Evolutionary conservation across 2,113 vertebrate species (phyloP).

Genomic region (Passerina amoena): DNA sequence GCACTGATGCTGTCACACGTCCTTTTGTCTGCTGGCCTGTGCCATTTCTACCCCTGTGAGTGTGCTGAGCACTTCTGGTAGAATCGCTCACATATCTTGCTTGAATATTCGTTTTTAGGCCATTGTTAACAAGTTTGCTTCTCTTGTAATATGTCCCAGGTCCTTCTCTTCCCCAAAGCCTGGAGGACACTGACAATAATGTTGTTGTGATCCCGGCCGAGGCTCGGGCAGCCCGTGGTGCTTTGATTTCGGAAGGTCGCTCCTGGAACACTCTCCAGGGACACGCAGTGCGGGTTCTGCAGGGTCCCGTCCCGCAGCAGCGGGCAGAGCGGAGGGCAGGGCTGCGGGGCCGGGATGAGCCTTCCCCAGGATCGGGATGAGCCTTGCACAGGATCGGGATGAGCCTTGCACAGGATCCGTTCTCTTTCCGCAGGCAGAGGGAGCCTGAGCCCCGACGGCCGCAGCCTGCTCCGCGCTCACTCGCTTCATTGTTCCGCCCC

Average conservation of each 20-base stretch:
- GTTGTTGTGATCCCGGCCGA: rapidly evolving
- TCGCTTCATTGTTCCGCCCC: background rate
- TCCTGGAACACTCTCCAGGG: rapidly evolving
- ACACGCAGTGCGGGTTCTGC: too few relatives aligned
- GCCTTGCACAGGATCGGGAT: too few relatives aligned
- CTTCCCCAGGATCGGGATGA: too few relatives aligned
- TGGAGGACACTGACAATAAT: rapidly evolving
- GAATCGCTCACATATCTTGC: too few relatives aligned
- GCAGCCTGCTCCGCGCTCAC: rapidly evolving
- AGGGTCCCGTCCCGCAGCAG: too few relatives aligned
- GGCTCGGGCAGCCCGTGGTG: background rate
- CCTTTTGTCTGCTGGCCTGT: too few relatives aligned
- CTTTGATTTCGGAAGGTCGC: background rate
- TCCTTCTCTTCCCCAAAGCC: background rate
- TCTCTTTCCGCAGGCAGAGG: background rate
- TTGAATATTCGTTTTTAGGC: background rate
- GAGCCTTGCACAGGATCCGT: background rate
- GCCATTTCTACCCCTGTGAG: too few relatives aligned
- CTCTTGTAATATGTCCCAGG: background rate
- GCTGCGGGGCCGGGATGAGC: background rate
- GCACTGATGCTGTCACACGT: too few relatives aligned
- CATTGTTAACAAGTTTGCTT: background rate
- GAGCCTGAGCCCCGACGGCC: background rate
- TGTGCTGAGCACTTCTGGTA: too few relatives aligned
- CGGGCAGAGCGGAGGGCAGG: background rate